Evolutionary conservation across 2,888 invertebrate genomes (phyloP).

Genomic region (Notodonta ziczac): DNA sequence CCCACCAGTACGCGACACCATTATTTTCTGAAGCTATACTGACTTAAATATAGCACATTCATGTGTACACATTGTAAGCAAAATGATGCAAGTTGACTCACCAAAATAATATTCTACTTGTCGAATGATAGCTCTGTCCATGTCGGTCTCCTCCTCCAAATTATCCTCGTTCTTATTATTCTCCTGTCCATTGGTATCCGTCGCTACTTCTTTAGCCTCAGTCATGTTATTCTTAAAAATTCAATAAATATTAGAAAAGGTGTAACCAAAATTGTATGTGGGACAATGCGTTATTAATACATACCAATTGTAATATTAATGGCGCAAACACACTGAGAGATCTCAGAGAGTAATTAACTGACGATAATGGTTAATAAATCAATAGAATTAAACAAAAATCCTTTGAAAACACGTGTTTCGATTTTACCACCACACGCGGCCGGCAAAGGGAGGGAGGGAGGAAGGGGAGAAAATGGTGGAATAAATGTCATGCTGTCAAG

Average conservation of each 20-base stretch:
- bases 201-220: constrained; percentile 64
- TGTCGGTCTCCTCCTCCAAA: constrained; percentile 53
- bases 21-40: not conserved
- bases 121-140: constrained; percentile 87
- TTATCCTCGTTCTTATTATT: constrained; percentile 49
- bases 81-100: constrained; percentile 43
- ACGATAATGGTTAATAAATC: constrained; percentile 6
- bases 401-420: constrained; percentile 54
- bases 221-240: constrained; percentile 55
- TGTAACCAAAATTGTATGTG: not conserved
- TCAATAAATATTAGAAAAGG: not conserved
- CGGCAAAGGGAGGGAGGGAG: constrained; percentile 23
- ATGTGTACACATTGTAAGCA: constrained; percentile 2
- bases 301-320: constrained; percentile 18
- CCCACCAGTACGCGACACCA: not conserved
- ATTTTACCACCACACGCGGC: constrained; percentile 50
- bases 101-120: constrained; percentile 88
- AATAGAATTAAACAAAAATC: constrained; percentile 18
- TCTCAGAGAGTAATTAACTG: constrained; percentile 2
- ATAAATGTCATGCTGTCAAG: not conserved
- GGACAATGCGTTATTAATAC: not conserved
- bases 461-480: not conserved
- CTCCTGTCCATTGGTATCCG: constrained; percentile 61
- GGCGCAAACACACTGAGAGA: constrained; percentile 6
- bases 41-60: not conserved